Percentiles rank a stretch among this genome's conserved stretches.
Evolutionary conservation across 2,888 invertebrate genomes (phyloP).

Genomic region (Lydus trimaculatus): DNA sequence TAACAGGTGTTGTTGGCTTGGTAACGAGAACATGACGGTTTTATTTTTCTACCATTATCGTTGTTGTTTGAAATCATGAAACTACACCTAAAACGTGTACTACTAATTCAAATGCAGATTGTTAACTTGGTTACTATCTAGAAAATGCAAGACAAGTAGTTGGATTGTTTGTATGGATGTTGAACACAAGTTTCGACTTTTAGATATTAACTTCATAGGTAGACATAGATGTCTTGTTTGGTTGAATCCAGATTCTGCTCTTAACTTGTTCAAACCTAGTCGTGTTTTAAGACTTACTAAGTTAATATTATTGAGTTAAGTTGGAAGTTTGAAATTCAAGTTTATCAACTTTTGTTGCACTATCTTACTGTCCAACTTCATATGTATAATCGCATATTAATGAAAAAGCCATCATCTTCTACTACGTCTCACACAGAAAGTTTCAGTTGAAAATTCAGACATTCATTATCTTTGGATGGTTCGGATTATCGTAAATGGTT

Average conservation of each 20-base stretch:
- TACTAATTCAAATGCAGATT: background rate
- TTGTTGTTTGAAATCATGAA: background rate
- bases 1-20: conserved; percentile 1
- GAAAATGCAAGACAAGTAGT: conserved; percentile 1
- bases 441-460: background rate
- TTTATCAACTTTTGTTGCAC: conserved; percentile 18
- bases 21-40: background rate
- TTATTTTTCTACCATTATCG: background rate
- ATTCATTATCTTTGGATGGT: background rate
- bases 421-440: background rate
- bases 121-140: background rate
- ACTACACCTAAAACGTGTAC: background rate
- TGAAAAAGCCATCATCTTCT: background rate
- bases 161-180: background rate
- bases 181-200: background rate
- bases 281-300: conserved; percentile 16
- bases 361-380: conserved; percentile 6
- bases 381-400: background rate
- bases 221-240: background rate
- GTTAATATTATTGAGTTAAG: conserved; percentile 21
- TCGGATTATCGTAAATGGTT: background rate
- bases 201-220: background rate
- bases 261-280: conserved; percentile 21
- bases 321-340: conserved; percentile 15
- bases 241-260: background rate